Conservation (phyloP, 2,113 vertebrate species). For the mouse (Mus musculus) region DNA sequence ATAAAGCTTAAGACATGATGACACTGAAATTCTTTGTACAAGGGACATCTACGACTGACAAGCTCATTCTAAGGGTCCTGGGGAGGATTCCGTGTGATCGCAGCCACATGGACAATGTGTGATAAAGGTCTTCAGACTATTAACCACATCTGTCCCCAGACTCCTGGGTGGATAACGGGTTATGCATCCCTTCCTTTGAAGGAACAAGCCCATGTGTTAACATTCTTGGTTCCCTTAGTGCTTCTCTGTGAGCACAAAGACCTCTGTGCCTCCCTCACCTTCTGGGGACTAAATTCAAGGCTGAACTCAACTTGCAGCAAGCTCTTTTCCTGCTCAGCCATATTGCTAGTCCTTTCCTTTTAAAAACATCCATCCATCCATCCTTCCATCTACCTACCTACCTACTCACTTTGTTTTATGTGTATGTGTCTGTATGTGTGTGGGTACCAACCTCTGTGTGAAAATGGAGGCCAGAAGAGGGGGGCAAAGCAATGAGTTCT, state of each 20-base stretch:
- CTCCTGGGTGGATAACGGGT: not conserved
- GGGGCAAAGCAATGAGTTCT: not conserved
- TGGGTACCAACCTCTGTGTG: not conserved
- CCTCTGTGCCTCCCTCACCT: not conserved
- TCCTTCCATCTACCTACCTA: not conserved
- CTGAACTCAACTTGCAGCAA: not conserved
- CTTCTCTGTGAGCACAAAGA: not conserved
- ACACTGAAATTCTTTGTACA: not conserved
- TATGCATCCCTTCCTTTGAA: not conserved
- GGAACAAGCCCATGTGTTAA: not conserved
- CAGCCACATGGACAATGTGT: not conserved
- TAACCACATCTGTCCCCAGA: not conserved
- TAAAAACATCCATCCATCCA: not conserved
- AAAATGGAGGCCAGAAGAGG: not conserved
- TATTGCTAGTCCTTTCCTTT: not conserved
- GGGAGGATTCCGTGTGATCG: not conserved
- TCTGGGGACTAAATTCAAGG: not conserved
- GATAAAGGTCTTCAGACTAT: not conserved
- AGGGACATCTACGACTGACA: not conserved
- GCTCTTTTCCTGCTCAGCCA: not conserved
- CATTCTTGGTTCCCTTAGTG: not conserved
- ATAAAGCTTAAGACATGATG: not conserved
- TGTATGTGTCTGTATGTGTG: not conserved
- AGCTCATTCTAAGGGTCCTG: not conserved
- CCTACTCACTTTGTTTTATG: not conserved